Percentiles rank a stretch among this genome's conserved stretches.
These are phyloP conservation scores for Drosophila monieri DNA, from an alignment of 2,888 invertebrate genomes.

Conservation along the genomic window DNA sequence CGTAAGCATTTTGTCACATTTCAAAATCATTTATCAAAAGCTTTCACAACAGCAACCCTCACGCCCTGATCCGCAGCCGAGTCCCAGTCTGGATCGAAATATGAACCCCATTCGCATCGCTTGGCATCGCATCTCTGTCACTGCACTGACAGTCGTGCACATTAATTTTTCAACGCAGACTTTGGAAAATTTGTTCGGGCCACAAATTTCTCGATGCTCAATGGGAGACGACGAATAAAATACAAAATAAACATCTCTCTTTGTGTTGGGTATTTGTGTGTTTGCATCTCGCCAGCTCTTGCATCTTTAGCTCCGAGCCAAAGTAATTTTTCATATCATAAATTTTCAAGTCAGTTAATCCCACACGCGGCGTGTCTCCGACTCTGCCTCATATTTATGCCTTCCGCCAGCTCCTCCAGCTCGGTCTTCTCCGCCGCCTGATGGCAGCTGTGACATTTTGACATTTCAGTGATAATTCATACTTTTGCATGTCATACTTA, in stretches of 20 bases:
- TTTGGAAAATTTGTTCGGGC: slow-evolving; percentile 71
- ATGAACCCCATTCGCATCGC: slow-evolving; percentile 49
- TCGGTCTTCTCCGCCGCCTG: slow-evolving; percentile 49
- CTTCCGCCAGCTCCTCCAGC: slow-evolving; percentile 54
- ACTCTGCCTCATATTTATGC: slow-evolving; percentile 58
- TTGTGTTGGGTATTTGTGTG: slow-evolving; percentile 6
- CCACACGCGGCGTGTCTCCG: slow-evolving; percentile 76
- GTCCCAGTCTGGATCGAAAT: slow-evolving; percentile 24
- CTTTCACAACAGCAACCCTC: slow-evolving; percentile 70
- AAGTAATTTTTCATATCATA: slow-evolving; percentile 81
- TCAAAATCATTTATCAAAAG: slow-evolving; percentile 82
- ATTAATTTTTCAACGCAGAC: slow-evolving; percentile 75
- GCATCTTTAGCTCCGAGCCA: slow-evolving; percentile 54
- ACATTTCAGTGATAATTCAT: slow-evolving; percentile 83
- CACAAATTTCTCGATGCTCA: slow-evolving; percentile 60
- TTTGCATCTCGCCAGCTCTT: slow-evolving; percentile 8
- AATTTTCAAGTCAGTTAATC: slow-evolving; percentile 81
- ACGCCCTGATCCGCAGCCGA: slow-evolving; percentile 42
- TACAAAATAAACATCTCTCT: slow-evolving; percentile 51
- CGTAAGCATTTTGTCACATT: slow-evolving; percentile 82
- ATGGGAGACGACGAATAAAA: slow-evolving; percentile 44
- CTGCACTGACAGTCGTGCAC: slow-evolving; percentile 74
- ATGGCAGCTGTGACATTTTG: slow-evolving; percentile 79
- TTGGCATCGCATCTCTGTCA: slow-evolving; percentile 61
- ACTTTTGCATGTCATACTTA: slow-evolving; percentile 83